Conservation (phyloP, 1,140 invertebrate genomes). For the Forficula auricularia region DNA sequence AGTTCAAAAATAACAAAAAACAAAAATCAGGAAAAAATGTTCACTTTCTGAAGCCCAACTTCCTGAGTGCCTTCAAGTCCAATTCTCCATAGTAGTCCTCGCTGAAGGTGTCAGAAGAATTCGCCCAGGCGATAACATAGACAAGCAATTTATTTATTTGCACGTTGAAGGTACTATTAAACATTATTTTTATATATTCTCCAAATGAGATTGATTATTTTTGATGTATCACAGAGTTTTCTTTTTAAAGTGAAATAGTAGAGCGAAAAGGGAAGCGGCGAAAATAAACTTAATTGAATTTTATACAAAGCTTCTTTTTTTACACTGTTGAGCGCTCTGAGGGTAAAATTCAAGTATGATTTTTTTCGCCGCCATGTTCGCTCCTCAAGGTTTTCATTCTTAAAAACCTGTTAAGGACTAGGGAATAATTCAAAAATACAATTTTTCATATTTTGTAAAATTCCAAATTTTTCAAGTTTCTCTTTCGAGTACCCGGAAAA, state of each 20-base stretch:
- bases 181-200: background rate
- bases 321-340: too few species aligned
- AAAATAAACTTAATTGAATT: too few species aligned
- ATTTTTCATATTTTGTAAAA: too few species aligned
- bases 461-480: too few species aligned
- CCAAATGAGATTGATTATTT: background rate
- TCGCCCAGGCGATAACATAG: background rate
- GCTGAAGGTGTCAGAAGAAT: slow-evolving; percentile 27
- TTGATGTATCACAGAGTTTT: background rate
- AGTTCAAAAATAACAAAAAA: too few species aligned
- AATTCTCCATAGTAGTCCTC: slow-evolving; percentile 73
- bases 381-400: too few species aligned
- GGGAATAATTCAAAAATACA: too few species aligned
- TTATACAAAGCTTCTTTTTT: too few species aligned
- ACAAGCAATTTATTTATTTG: slow-evolving; percentile 1
- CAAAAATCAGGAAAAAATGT: background rate
- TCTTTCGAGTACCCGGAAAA: too few species aligned
- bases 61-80: slow-evolving; percentile 60
- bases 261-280: background rate
- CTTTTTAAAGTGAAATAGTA: background rate
- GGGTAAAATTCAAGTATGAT: too few species aligned
- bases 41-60: slow-evolving; percentile 42
- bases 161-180: background rate
- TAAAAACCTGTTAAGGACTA: too few species aligned
- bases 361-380: too few species aligned